These are phyloP conservation scores for Merluccius polli DNA, from an alignment of 2,797 vertebrate species.

Conservation along the genomic window DNA sequence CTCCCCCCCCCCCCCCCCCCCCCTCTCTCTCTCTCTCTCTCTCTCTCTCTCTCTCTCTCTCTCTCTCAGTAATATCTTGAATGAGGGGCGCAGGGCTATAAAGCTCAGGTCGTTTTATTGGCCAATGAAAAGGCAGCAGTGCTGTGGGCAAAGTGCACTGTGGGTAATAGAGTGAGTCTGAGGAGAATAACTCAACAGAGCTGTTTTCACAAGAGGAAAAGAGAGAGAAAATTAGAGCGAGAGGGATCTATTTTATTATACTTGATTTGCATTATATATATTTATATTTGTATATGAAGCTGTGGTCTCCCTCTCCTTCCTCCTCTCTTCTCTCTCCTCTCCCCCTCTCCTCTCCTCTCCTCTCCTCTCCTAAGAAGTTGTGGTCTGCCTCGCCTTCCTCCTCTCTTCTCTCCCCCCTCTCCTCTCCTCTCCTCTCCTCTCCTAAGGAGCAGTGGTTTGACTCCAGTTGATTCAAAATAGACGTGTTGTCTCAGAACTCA, in stretches of 20 bases:
- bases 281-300: no score
- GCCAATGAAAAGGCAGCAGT: slow-evolving; percentile 64
- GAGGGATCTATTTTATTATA: neutral
- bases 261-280: no score
- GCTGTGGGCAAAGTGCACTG: slow-evolving; percentile 50
- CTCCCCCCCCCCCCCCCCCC: no score
- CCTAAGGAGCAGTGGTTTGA: neutral
- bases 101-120: slow-evolving; percentile 64
- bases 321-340: neutral
- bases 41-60: slow-evolving; percentile 1
- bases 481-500: no score
- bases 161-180: slow-evolving; percentile 62
- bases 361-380: neutral
- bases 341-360: no score
- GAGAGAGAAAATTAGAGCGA: slow-evolving; percentile 9
- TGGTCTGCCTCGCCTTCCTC: neutral
- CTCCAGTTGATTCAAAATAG: no score
- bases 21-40: neutral
- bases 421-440: slow-evolving; percentile 16
- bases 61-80: slow-evolving; percentile 5
- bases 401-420: neutral
- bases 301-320: neutral
- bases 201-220: slow-evolving; percentile 23
- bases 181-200: slow-evolving; percentile 47
- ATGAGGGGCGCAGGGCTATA: neutral